Evolutionary conservation across 2,113 vertebrate species (phyloP), one percentile per base, ranked within the genome.

Genomic region (Rhabdomys dilectus): DNA sequence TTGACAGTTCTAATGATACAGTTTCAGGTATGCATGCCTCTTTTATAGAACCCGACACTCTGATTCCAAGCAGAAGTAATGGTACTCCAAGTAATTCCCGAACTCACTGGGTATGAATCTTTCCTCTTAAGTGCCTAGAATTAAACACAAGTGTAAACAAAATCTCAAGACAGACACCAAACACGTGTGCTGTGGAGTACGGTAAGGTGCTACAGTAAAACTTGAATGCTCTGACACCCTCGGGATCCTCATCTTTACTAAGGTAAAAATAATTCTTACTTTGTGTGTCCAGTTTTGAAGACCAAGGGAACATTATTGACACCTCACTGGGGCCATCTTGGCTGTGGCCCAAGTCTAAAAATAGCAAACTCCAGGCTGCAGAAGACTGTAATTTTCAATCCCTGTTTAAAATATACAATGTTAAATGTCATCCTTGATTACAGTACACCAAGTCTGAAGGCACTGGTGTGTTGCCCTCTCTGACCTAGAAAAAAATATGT

Each of bases 331-430:
- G 95, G 22, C 81, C 81, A 85, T 87, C 76, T 48, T 94, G 81
- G 60, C 36, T 42, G 85, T n/a, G 80, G 91, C 5, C 42, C 82
- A 96, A 31, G 48, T 93, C 93, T 96, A 95, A 97, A 95, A 91
- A 78, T 45, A 97, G 72, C 85, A 94, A 90, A 91, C 36, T 76
- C 31, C 76, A 91, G 81, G 90, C 86, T 94, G 51, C 42, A 84
- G 22, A 75, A 70, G 26, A 72, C 42, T 93, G 17, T 87, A 53
- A 91, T 91, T 89, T 97, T 91, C 62, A 91, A 88, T 58, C 26
- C 45, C 58, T 75, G 24, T 84, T 96, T 97, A 95, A 97, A 97
- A 94, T 80, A 88, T 39, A 95, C 94, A 91, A 26, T 75, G 45
- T 96, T 95, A 88, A 93, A 72, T 53, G 81, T 73, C 93, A 96